Conservation (phyloP, 2,888 invertebrate species). For the Sarcophaga carnaria region DNA sequence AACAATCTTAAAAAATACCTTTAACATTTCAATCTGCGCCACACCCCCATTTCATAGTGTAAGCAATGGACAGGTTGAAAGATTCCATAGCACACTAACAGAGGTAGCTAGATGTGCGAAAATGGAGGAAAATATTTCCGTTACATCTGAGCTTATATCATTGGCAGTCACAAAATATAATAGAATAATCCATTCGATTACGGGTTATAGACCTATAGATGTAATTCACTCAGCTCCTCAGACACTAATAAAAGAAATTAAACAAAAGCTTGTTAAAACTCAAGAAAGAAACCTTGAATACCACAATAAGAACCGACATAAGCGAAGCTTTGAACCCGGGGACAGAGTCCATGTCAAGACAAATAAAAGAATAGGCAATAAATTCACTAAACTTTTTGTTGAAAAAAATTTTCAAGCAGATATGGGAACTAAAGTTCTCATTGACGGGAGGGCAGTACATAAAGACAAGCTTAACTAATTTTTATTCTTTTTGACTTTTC, state of each 20-base stretch:
- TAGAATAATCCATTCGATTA: neutral
- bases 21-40: neutral
- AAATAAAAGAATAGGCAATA: neutral
- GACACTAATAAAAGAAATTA: neutral
- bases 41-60: neutral
- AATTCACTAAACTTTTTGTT: neutral
- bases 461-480: no score
- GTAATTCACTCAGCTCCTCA: neutral
- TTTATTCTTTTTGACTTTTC: no score
- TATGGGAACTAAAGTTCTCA: neutral
- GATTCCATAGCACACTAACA: neutral
- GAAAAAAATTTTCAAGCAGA: neutral
- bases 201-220: neutral
- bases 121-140: neutral
- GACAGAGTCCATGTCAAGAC: neutral
- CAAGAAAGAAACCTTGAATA: neutral
- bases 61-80: neutral
- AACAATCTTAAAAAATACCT: no score
- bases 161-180: no score
- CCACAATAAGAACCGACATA: neutral
- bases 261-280: neutral
- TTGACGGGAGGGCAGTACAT: neutral
- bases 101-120: neutral
- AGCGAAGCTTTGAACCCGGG: neutral
- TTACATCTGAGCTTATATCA: neutral